These are phyloP conservation scores for Dascyllus trimaculatus DNA, from an alignment of 2,113 vertebrate species.

Conservation along the genomic window DNA sequence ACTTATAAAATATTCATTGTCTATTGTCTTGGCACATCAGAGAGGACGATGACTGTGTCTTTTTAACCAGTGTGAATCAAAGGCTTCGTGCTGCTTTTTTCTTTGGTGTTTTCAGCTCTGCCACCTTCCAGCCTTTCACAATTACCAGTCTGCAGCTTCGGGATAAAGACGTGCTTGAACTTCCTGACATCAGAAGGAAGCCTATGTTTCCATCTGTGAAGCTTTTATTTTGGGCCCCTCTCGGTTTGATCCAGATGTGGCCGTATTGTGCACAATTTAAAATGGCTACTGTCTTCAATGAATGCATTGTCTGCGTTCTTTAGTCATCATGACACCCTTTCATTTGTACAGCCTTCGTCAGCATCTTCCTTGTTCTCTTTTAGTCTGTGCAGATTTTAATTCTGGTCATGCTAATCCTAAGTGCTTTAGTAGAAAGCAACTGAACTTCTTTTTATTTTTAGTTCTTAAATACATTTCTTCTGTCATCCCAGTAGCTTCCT, in stretches of 20 bases:
- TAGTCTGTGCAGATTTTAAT: no score
- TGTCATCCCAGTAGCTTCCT: no score
- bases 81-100: constrained; percentile 22
- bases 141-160: constrained; percentile 30
- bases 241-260: background rate
- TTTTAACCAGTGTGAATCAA: constrained; percentile 49
- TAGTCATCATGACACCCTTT: background rate
- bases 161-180: constrained; percentile 16
- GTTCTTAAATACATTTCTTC: no score
- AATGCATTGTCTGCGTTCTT: background rate
- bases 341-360: background rate
- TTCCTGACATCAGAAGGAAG: constrained; percentile 16
- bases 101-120: background rate
- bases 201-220: constrained; percentile 2
- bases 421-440: no score
- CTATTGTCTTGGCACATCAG: constrained; percentile 63
- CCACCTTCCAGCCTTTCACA: constrained; percentile 8
- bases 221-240: background rate
- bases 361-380: background rate
- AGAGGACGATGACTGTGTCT: constrained; percentile 24
- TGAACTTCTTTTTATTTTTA: no score
- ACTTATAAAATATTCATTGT: constrained; percentile 73
- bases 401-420: no score
- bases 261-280: background rate
- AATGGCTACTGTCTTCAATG: background rate